Evolutionary conservation across 1,140 invertebrate genomes (phyloP), one percentile per base, ranked within the genome.

Genomic region (Parapsyche elsis): DNA sequence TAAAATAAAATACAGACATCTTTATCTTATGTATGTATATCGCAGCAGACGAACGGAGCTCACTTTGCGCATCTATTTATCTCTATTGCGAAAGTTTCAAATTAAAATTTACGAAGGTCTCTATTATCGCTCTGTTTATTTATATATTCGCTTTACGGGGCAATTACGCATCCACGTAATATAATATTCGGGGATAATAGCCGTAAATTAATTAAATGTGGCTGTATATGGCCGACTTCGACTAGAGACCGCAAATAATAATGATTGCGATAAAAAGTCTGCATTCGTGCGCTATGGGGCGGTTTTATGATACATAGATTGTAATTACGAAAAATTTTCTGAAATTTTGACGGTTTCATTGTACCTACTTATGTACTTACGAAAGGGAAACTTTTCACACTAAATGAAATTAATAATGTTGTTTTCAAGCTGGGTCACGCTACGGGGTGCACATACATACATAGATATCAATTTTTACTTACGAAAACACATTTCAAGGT

Each of bases 401-500:
- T 67, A 67, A 67, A 67, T 67, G 64, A 67, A 24, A 67, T 67
- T 67, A 26, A 67, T 67, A 23, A 21, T 21, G 24, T 30, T 67
- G 64, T 26, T 67, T 67, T 67, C 64, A 67, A 67, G 23, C 24
- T 67, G 24, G n/a, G 64, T 9, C 21, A 67, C 64, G 9, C 64
- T n/a, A 10, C 10, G 64, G 64, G 12, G 19, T 9, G 24, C 12
- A 10, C 64, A 14, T 5, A 19, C 19, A 23, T 23, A 19, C 64
- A 5, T 26, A 23, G 16, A 67, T 24, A 67, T 26, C 24, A 67
- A 67, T 23, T 67, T 67, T 67, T 23, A 67, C 21, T 67, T 67
- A 10, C 64, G 64, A 67, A 67, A 67, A 26, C 64, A 67, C 14
- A 67, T 26, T 67, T 67, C 64, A 26, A 67, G 64, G 64, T 30